Conservation (phyloP, 2,797 vertebrate species). For the Onychomys torridus region DNA sequence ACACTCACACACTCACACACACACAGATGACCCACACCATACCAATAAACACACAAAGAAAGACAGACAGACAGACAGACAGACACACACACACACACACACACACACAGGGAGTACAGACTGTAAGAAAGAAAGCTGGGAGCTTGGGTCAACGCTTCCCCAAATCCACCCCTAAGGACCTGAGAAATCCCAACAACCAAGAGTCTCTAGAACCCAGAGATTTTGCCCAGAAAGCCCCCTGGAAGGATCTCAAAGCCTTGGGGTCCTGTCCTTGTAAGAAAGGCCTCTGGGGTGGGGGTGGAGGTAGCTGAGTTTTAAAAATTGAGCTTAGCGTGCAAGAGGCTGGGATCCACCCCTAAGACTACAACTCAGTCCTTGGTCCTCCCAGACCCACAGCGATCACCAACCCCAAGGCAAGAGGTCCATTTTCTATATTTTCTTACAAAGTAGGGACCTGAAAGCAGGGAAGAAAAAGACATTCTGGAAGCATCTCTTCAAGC, state of each 20-base stretch:
- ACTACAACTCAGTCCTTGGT: not conserved
- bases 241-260: not conserved
- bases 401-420: not conserved
- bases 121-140: constrained; percentile 71
- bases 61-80: constrained; percentile 3
- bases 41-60: constrained; percentile 5
- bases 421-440: not conserved
- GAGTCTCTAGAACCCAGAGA: not conserved
- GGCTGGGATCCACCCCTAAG: not conserved
- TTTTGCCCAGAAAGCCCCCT: not conserved
- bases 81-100: constrained; percentile 88
- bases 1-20: constrained; percentile 81
- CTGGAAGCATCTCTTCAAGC: not conserved
- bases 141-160: not conserved
- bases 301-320: not conserved
- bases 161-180: not conserved
- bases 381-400: not conserved
- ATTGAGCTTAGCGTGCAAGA: not conserved
- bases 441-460: not conserved
- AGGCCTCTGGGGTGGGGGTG: not conserved
- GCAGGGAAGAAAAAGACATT: not conserved
- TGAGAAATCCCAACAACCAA: not conserved
- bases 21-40: constrained; percentile 90
- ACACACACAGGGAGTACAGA: constrained; percentile 69
- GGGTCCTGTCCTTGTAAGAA: not conserved